Percentiles rank a stretch among this genome's conserved stretches.
Conservation (phyloP, 2,113 vertebrate species). For the Notechis scutatus region DNA sequence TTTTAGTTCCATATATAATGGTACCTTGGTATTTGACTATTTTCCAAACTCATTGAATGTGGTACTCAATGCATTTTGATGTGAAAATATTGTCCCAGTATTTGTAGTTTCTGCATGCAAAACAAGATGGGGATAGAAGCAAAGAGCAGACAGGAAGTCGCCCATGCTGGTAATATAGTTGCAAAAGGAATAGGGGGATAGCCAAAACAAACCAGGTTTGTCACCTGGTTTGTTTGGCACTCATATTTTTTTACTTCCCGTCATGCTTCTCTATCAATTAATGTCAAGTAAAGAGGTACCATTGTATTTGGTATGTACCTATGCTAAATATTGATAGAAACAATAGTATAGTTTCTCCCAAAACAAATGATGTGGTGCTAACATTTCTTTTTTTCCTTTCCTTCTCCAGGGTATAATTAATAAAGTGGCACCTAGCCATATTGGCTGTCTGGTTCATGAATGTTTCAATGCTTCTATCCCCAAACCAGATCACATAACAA, state of each 20-base stretch:
- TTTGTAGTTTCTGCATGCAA: background rate
- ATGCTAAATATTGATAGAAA: background rate
- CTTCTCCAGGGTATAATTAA: constrained; percentile 85
- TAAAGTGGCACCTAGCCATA: constrained; percentile 85
- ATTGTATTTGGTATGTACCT: background rate
- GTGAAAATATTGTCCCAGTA: background rate
- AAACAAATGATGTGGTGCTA: background rate
- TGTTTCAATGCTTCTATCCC: constrained; percentile 95
- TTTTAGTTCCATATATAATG: background rate
- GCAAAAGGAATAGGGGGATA: background rate
- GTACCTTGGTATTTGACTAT: background rate
- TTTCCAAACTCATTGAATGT: background rate
- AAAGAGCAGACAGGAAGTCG: background rate
- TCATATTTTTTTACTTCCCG: background rate
- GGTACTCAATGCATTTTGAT: background rate
- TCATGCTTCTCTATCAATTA: background rate
- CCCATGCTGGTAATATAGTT: background rate
- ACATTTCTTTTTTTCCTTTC: constrained; percentile 12
- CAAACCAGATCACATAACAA: constrained; percentile 77
- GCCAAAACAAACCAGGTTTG: background rate
- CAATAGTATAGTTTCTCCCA: background rate
- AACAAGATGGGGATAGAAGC: background rate
- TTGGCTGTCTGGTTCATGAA: constrained; percentile 91
- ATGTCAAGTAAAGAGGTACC: background rate
- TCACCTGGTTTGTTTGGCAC: background rate